These are phyloP conservation scores for Galeopterus variegatus DNA, from an alignment of 2,113 vertebrate genomes.

Conservation along the genomic window DNA sequence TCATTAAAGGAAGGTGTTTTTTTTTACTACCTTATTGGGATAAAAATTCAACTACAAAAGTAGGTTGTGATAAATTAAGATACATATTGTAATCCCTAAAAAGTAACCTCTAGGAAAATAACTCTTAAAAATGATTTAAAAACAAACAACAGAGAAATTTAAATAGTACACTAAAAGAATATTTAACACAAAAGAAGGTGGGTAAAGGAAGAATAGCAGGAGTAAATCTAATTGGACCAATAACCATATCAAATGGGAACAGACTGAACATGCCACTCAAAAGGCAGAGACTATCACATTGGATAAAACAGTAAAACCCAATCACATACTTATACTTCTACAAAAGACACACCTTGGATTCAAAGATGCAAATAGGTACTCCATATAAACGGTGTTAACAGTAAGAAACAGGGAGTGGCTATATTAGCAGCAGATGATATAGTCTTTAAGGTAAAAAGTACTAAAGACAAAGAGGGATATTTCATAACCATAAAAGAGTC, in stretches of 20 bases:
- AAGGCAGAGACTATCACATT: background rate
- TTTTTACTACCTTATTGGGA: background rate
- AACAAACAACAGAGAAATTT: background rate
- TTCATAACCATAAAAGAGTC: background rate
- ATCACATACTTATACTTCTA: slow-evolving; percentile 3
- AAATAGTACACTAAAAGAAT: slow-evolving; percentile 46
- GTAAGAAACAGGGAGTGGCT: background rate
- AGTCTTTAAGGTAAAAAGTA: slow-evolving; percentile 1
- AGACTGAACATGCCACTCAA: slow-evolving; percentile 27
- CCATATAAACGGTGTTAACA: background rate
- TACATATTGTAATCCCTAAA: background rate
- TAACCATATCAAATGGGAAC: background rate
- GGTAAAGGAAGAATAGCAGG: background rate
- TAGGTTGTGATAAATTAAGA: slow-evolving; percentile 24
- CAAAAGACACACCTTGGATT: slow-evolving; percentile 51
- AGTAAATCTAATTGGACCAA: slow-evolving; percentile 44
- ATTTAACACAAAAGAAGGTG: slow-evolving; percentile 24
- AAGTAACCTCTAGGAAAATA: background rate
- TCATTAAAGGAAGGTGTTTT: background rate
- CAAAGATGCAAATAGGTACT: background rate
- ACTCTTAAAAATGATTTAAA: background rate
- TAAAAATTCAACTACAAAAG: slow-evolving; percentile 59
- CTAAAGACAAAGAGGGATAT: slow-evolving; percentile 10
- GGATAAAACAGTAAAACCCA: slow-evolving; percentile 28
- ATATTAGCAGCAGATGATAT: slow-evolving; percentile 11